Base-by-base conservation (phyloP, 2,797 vertebrate genomes). In the Lacerta bilineata region DNA sequence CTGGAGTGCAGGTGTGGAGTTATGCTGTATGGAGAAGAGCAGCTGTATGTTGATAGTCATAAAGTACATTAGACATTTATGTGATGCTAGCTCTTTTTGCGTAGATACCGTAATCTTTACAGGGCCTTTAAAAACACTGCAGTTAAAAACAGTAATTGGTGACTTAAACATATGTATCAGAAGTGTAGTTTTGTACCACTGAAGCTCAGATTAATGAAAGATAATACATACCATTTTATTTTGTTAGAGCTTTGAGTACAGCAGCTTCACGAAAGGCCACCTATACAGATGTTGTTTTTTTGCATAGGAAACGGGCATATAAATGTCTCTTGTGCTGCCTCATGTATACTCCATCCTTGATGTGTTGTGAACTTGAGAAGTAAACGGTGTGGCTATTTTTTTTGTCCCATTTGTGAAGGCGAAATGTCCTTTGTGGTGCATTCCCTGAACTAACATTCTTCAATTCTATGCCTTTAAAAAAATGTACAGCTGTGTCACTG, bases 161-260 rank as follows among this genome's bases (percentile, higher is more conserved):
- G 66, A 29, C 88, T 88, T 80, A 86, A 74, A 76, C 55, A 29
- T 76, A 64, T 88, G 91, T 41, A 71, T 3, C 36, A 87, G 88
- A 84, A 33, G 69, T 41, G 27, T 43, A 0, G 0, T 15, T 50
- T 72, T 85, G 1, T n/a, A 64, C 25, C n/a, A 36, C 8, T 84
- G 25, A 43, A 84, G n/a, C 25, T 86, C 17, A 88, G 33, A 55
- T 66, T 68, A n/a, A 77, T 84, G 83, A 59, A 84, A 11, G 6
- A 18, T 79, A 59, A 59, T 36, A 17, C 4, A 39, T 33, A 8
- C 33, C 72, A 17, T 39, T 64, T 64, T 64, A 17, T 39, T 64
- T 64, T 64, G 20, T 23, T 64, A 64, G 61, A 33, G 8, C 10
- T 80, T 61, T 87, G 17, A 8, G 11, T 61, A 39, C 74, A 39